Evolutionary conservation across 2,113 vertebrate species (phyloP).

Genomic region (Passerina amoena): DNA sequence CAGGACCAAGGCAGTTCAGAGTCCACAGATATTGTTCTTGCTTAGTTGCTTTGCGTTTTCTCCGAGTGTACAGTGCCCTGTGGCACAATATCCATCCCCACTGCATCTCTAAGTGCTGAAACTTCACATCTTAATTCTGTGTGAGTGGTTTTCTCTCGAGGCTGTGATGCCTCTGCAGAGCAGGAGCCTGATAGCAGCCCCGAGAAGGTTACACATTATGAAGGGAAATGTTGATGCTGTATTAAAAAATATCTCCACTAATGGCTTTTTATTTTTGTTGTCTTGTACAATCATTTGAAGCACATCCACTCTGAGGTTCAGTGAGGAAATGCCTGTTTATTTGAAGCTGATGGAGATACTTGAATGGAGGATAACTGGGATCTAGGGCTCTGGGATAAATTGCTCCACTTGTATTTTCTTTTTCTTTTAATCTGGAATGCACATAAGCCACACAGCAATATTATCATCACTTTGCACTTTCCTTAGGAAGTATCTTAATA

Average conservation of each 20-base stretch:
- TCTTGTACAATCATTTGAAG: neutral
- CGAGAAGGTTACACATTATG: conserved; percentile 28
- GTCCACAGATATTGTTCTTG: conserved; percentile 27
- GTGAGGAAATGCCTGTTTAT: neutral
- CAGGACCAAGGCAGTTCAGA: neutral
- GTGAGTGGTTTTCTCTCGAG: conserved; percentile 74
- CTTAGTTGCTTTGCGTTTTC: conserved; percentile 29
- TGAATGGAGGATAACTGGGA: conserved; percentile 45
- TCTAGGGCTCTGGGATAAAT: conserved; percentile 51
- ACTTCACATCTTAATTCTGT: conserved; percentile 72
- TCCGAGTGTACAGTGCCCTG: conserved; percentile 47
- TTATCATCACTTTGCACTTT: conserved; percentile 68
- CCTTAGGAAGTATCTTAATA: conserved; percentile 67
- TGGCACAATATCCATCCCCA: conserved; percentile 52
- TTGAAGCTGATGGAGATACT: conserved; percentile 48
- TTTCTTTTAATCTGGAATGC: conserved; percentile 53
- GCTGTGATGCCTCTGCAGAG: conserved; percentile 39
- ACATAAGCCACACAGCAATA: conserved; percentile 41
- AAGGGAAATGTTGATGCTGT: conserved; percentile 34
- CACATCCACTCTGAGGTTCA: neutral
- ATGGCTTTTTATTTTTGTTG: neutral
- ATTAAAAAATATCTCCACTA: conserved; percentile 56
- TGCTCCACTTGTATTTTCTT: conserved; percentile 47
- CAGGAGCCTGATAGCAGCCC: conserved; percentile 15
- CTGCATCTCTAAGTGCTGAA: conserved; percentile 58